Conservation (phyloP, 2,888 invertebrate genomes). For the Seira musarum region DNA sequence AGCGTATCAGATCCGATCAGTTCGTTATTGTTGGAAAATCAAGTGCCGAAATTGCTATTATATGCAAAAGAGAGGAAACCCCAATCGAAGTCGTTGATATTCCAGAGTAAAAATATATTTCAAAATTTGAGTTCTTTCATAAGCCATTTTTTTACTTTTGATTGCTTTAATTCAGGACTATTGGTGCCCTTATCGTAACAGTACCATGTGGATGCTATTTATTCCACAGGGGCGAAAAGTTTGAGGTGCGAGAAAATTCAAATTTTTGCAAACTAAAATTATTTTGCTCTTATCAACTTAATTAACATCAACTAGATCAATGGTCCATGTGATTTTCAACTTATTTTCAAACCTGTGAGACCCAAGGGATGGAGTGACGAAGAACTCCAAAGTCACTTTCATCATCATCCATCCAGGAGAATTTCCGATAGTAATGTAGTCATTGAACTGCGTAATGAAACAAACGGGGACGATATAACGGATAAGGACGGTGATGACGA, state of each 20-base stretch:
- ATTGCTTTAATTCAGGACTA: background rate
- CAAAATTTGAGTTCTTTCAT: constrained; percentile 33
- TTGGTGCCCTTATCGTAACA: constrained; percentile 25
- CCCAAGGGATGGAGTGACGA: background rate
- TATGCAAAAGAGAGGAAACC: constrained; percentile 24
- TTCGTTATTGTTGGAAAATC: constrained; percentile 49
- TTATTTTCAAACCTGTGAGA: constrained; percentile 31
- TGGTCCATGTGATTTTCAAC: constrained; percentile 20
- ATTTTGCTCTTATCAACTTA: too few relatives aligned
- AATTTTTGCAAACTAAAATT: too few relatives aligned
- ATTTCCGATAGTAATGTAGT: background rate
- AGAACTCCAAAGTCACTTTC: background rate
- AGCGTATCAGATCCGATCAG: constrained; percentile 43
- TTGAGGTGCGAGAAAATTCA: background rate
- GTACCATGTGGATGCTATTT: constrained; percentile 36
- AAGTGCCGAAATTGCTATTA: constrained; percentile 43
- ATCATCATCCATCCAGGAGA: background rate
- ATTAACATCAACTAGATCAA: constrained; percentile 11
- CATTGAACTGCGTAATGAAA: background rate
- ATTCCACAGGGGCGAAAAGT: constrained; percentile 18
- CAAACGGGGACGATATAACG: background rate
- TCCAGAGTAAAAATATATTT: constrained; percentile 22
- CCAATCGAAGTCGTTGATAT: constrained; percentile 11
- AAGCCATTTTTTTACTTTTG: constrained; percentile 8
- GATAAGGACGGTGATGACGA: constrained; percentile 1